Percentiles rank a stretch among this genome's conserved stretches.
These are phyloP conservation scores for Drosophila bunnanda DNA, from an alignment of 2,888 invertebrate genomes.

Conservation along the genomic window DNA sequence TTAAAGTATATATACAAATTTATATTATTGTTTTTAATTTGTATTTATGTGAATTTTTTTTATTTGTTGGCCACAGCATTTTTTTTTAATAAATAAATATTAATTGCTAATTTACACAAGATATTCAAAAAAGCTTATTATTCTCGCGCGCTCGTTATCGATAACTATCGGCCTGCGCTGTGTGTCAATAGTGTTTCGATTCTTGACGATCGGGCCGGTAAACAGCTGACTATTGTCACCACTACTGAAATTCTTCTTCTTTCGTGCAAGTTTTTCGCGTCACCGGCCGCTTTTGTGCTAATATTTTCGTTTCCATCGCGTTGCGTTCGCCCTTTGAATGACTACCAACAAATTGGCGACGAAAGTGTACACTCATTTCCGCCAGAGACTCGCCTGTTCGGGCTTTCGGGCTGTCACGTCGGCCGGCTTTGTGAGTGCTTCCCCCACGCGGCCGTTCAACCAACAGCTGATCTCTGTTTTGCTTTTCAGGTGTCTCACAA, in stretches of 20 bases:
- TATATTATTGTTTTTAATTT: not conserved
- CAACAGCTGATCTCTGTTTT: conserved; percentile 13
- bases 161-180: not conserved
- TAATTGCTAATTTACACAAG: no score
- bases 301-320: not conserved
- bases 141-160: conserved; percentile 1
- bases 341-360: conserved; percentile 2
- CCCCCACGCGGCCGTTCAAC: not conserved
- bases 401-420: not conserved
- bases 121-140: not conserved
- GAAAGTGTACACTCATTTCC: not conserved
- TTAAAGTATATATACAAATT: no score
- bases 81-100: no score
- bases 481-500: conserved; percentile 5
- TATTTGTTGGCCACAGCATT: no score
- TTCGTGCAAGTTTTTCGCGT: conserved; percentile 1
- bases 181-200: not conserved
- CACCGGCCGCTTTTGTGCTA: not conserved
- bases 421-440: conserved; percentile 4
- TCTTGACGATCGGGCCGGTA: not conserved
- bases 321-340: conserved; percentile 8
- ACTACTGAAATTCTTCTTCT: not conserved
- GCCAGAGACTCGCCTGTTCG: not conserved
- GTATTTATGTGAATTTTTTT: not conserved
- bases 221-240: not conserved